phyloP scores from a whole-genome alignment of 2,888 invertebrate genomes.

The Aspidapion aeneum region DNA sequence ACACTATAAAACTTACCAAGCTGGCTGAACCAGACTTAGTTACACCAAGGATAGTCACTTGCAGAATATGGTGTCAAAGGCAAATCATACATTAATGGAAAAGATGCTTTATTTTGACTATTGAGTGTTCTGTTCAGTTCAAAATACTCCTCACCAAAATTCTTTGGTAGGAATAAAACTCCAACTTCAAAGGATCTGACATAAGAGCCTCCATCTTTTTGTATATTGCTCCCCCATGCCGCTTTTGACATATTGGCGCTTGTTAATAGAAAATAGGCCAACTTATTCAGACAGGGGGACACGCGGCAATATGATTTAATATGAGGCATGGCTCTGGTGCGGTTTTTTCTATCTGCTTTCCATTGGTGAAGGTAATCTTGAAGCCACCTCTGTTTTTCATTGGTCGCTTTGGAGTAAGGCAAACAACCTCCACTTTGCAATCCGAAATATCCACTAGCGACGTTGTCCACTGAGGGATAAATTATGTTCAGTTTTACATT shows the following conservation, averaged over 20 bases:
- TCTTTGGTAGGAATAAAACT: slow-evolving; percentile 80
- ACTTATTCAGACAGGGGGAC: slow-evolving; percentile 61
- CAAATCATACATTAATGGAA: slow-evolving; percentile 78
- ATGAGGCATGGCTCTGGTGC: slow-evolving; percentile 91
- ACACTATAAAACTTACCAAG: too few relatives aligned
- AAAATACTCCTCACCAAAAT: slow-evolving; percentile 64
- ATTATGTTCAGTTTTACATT: slow-evolving; percentile 57
- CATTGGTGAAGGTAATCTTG: slow-evolving; percentile 75
- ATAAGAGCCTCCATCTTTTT: slow-evolving; percentile 45
- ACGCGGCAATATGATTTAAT: slow-evolving; percentile 86
- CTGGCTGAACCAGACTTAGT: too few relatives aligned
- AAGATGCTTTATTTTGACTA: slow-evolving; percentile 40
- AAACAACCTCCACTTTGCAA: slow-evolving; percentile 83
- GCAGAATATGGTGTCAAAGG: slow-evolving; percentile 69
- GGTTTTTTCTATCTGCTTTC: slow-evolving; percentile 65
- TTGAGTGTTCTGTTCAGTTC: slow-evolving; percentile 36
- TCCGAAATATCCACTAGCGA: slow-evolving; percentile 79
- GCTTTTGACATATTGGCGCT: slow-evolving; percentile 97
- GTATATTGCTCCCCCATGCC: slow-evolving; percentile 85
- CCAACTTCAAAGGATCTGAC: slow-evolving; percentile 84
- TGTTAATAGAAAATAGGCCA: slow-evolving; percentile 84
- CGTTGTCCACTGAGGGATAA: slow-evolving; percentile 81
- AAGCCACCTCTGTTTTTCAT: slow-evolving; percentile 84
- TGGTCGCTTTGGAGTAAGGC: slow-evolving; percentile 68
- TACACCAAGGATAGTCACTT: slow-evolving; percentile 63